Conservation (phyloP, 2,797 vertebrate species). For the Myotis vivesi region DNA sequence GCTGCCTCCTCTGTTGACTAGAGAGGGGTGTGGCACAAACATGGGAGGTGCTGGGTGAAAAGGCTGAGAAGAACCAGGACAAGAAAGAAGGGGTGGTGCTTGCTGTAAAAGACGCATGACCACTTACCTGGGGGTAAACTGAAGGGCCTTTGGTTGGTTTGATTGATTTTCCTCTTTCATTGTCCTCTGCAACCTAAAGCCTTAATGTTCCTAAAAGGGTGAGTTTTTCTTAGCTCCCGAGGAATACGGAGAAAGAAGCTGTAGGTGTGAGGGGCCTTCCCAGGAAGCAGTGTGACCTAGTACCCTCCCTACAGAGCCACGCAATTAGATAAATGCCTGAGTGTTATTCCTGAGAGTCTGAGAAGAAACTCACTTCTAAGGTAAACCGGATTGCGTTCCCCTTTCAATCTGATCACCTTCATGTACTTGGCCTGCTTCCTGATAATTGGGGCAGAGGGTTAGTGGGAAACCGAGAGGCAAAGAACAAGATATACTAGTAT, state of each 20-base stretch:
- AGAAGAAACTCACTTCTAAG: conserved; percentile 19
- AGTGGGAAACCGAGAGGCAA: conserved; percentile 27
- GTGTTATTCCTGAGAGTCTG: not conserved
- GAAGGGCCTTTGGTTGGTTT: not conserved
- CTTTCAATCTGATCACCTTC: conserved; percentile 31
- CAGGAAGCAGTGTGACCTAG: not conserved
- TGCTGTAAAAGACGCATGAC: not conserved
- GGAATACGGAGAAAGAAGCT: no score
- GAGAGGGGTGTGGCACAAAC: not conserved
- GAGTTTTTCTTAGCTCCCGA: not conserved
- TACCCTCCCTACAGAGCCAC: not conserved
- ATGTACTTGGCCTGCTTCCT: conserved; percentile 21
- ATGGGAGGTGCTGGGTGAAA: not conserved
- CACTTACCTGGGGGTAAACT: not conserved
- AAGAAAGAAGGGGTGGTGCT: not conserved
- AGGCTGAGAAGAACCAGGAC: not conserved
- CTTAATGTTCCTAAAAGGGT: not conserved
- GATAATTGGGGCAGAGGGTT: conserved; percentile 10
- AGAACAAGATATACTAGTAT: not conserved
- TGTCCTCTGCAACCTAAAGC: not conserved
- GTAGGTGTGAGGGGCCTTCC: not conserved
- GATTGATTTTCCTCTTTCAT: not conserved
- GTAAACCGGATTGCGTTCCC: not conserved
- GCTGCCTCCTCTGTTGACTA: not conserved
- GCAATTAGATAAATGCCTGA: not conserved